Percentiles rank a stretch among this genome's conserved stretches.
Evolutionary conservation across 2,113 vertebrate species (phyloP).

Genomic region (Dasypus novemcinctus): DNA sequence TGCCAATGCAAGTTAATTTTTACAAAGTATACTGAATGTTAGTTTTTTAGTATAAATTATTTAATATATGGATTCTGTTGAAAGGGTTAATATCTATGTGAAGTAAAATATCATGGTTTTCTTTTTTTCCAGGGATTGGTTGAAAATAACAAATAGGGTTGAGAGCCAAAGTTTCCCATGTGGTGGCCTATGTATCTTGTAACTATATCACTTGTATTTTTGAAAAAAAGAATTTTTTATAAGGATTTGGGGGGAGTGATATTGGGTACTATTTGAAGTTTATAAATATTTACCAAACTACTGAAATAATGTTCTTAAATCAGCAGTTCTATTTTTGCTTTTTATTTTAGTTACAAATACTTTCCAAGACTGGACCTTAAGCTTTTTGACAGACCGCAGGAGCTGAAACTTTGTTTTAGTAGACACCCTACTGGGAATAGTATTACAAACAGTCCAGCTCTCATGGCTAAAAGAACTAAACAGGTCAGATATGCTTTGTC

Average conservation of each 20-base stretch:
- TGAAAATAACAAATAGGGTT: constrained; percentile 18
- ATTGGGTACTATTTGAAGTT: constrained; percentile 13
- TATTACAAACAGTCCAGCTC: constrained; percentile 93
- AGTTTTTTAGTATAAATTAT: constrained; percentile 40
- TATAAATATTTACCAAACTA: constrained; percentile 47
- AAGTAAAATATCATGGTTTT: constrained; percentile 24
- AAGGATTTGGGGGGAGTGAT: constrained; percentile 27
- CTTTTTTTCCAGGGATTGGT: not conserved
- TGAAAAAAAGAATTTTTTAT: not conserved
- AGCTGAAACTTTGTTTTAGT: constrained; percentile 88
- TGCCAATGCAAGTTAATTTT: not conserved
- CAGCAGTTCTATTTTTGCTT: constrained; percentile 62
- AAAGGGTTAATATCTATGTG: constrained; percentile 27
- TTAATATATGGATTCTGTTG: not conserved
- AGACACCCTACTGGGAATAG: constrained; percentile 86
- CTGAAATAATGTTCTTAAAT: constrained; percentile 65
- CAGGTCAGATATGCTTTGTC: constrained; percentile 86
- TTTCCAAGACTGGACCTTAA: constrained; percentile 91
- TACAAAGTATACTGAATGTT: not conserved
- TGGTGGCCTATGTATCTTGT: not conserved
- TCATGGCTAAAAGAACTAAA: constrained; percentile 97
- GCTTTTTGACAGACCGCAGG: constrained; percentile 93
- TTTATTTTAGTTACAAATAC: constrained; percentile 89
- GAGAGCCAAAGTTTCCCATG: not conserved
- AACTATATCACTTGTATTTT: not conserved